Percentiles rank a stretch among this genome's conserved stretches.
Conservation (phyloP, 2,797 vertebrate species). For the Sebastes itinus region DNA sequence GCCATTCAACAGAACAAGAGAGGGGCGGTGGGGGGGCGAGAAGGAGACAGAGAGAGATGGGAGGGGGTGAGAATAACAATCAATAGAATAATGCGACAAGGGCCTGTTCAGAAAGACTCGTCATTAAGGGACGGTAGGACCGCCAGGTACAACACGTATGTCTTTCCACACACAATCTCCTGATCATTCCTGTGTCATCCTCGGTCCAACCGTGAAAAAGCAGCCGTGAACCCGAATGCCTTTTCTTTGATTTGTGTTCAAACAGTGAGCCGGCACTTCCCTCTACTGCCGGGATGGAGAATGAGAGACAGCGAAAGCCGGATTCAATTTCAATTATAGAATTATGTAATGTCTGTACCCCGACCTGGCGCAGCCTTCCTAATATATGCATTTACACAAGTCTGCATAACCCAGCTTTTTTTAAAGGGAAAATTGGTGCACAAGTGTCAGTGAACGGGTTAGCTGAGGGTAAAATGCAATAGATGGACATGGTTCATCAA, state of each 20-base stretch:
- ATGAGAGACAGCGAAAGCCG: slow-evolving; percentile 38
- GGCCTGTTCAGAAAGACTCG: slow-evolving; percentile 47
- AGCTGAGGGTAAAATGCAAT: background rate
- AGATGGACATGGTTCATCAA: slow-evolving; percentile 5
- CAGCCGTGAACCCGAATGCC: slow-evolving; percentile 12
- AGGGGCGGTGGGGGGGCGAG: background rate
- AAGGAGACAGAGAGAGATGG: slow-evolving; percentile 40
- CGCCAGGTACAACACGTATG: background rate
- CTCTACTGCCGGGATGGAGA: slow-evolving; percentile 56
- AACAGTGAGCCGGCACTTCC: slow-evolving; percentile 61
- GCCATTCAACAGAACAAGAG: slow-evolving; percentile 42
- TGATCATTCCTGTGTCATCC: slow-evolving; percentile 12
- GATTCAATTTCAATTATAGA: slow-evolving; percentile 58
- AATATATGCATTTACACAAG: slow-evolving; percentile 13
- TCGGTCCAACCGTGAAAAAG: slow-evolving; percentile 14
- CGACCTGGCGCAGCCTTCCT: slow-evolving; percentile 23
- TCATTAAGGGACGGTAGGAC: slow-evolving; percentile 37
- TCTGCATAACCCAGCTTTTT: background rate
- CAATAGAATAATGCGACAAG: slow-evolving; percentile 83
- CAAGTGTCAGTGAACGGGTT: slow-evolving; percentile 23
- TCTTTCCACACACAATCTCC: background rate
- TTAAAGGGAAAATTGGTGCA: background rate
- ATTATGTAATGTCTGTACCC: slow-evolving; percentile 74
- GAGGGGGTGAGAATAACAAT: slow-evolving; percentile 73
- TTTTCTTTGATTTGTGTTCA: slow-evolving; percentile 53